These are phyloP conservation scores for Mesitornis unicolor DNA, from an alignment of 2,113 vertebrate species.

Conservation along the genomic window DNA sequence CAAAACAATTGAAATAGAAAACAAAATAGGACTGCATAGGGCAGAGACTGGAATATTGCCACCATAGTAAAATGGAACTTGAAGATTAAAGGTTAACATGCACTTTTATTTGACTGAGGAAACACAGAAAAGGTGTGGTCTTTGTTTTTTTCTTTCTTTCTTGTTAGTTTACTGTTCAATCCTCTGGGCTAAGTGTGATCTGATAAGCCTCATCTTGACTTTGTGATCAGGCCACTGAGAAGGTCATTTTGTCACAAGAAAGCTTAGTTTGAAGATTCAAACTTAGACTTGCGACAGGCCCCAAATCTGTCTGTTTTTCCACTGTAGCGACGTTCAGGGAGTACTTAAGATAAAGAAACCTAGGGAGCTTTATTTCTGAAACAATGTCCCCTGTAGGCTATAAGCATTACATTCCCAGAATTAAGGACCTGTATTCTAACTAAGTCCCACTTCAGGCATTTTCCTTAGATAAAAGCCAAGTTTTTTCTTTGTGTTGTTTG, in stretches of 20 bases:
- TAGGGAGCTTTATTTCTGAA: neutral
- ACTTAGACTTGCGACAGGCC: neutral
- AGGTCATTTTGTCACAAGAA: neutral
- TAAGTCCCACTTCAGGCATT: neutral
- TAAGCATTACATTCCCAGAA: neutral
- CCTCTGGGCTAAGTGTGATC: neutral
- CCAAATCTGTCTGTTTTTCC: neutral
- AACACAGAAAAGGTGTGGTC: neutral
- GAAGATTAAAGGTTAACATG: neutral
- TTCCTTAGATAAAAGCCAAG: neutral
- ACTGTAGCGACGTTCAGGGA: neutral
- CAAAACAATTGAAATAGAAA: neutral
- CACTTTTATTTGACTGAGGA: neutral
- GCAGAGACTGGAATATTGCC: neutral
- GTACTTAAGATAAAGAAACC: neutral
- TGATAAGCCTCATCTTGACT: neutral
- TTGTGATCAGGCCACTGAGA: neutral
- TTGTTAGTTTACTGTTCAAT: neutral
- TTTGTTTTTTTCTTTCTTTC: fast-evolving
- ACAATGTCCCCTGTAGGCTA: neutral
- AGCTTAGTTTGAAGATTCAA: neutral
- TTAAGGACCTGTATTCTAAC: neutral
- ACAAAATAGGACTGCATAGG: neutral
- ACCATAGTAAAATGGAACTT: neutral
- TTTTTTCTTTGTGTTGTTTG: neutral